Evolutionary conservation across 2,113 vertebrate genomes (phyloP).

Genomic region (Apaloderma vittatum): DNA sequence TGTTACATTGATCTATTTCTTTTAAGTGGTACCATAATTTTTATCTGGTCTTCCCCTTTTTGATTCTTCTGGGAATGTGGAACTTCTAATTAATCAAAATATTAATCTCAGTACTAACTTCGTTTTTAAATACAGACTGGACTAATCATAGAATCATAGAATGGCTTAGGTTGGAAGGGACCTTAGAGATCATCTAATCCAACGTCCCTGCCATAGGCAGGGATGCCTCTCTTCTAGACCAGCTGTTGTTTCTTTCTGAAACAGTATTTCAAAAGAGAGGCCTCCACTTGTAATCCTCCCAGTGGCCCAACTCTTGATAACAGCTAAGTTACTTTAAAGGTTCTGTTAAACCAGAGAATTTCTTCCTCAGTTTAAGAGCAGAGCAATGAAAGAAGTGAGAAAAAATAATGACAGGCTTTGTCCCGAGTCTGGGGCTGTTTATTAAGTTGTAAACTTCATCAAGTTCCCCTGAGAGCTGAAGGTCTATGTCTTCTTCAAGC

Average conservation of each 20-base stretch:
- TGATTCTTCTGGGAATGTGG: neutral
- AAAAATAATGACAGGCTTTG: neutral
- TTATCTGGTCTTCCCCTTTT: neutral
- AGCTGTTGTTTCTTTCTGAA: neutral
- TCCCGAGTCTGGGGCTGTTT: neutral
- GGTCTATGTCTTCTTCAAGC: accelerated
- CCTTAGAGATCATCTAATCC: too few species aligned
- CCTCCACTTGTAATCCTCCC: neutral
- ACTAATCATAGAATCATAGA: too few species aligned
- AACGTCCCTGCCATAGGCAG: too few species aligned
- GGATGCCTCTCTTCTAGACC: too few species aligned
- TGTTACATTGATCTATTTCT: neutral
- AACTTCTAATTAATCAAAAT: neutral
- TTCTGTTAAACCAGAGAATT: neutral
- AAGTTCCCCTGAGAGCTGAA: neutral
- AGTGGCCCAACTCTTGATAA: neutral
- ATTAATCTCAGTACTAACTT: neutral
- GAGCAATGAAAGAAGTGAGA: neutral
- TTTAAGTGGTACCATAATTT: neutral
- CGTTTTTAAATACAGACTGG: neutral
- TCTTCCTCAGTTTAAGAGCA: neutral
- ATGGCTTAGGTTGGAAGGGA: too few species aligned
- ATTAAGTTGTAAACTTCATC: neutral
- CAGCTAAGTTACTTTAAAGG: neutral
- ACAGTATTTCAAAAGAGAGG: neutral